Base-by-base conservation (phyloP, 1,140 invertebrate genomes). In the Tribolium madens region DNA sequence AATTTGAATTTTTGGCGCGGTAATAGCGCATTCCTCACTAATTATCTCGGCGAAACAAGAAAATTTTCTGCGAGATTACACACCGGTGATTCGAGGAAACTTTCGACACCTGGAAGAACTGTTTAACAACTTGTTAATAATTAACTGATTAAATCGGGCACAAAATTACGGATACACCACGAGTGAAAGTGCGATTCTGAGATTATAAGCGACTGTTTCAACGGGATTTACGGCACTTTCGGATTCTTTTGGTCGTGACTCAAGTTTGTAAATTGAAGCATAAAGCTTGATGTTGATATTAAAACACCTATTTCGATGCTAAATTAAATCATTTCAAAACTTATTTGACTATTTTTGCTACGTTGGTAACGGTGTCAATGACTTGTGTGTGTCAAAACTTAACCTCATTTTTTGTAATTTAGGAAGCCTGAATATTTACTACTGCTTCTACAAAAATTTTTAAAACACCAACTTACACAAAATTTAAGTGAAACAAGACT, bases 11-110 rank as follows among this genome's bases (percentile, higher is more conserved):
- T 57, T 64, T 64, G 57, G 57, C 57, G 21, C 13, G 21, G 33
- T 64, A 64, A 64, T 33, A 26, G 57, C 26, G 10, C 70, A 72
- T 72, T 72, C 70, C 70, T 21, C 5, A 21, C 70, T 72, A 72
- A 72, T 72, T 72, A 72, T 31, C 46, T 17, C 17, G 46, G 50
- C 13, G 17, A 7, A 52, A 71, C 69, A 71, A 48, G 47, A 71
- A 71, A 71, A 18, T 21, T 21, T 47, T 64, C 26, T 64, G 21
- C 12, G 57, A 17, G 53, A 60, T 60, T 60, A 60, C 57, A 33
- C 57, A 33, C 57, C 52, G 52, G 57, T 33, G 2, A 31, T 42
- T 14, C 26, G n/a, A 26, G 57, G 26, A 64, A 33, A 33, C 9
- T n/a, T 18, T 21, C 18, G 26, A 64, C 57, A 64, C 57, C 57